Base-by-base conservation (phyloP, 2,797 vertebrate genomes). In the Trichosurus vulpecula region DNA sequence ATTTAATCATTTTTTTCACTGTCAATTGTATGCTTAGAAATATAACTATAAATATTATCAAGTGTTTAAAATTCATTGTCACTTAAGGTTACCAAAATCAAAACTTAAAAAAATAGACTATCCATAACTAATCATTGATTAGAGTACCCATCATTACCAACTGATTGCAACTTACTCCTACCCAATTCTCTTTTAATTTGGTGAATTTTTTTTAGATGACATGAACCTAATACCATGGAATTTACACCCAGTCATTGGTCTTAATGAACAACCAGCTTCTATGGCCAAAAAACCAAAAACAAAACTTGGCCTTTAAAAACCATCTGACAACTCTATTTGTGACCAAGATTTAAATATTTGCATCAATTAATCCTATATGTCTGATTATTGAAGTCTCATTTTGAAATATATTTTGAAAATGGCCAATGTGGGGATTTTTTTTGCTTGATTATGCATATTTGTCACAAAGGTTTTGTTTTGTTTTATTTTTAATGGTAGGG, bases 1-100 rank as follows among this genome's bases (percentile, higher is more conserved):
- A 95, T 87, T 54, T 95, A 94, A 87, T 52, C 66, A 54, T 30
- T 35, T 92, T 29, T 5, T 11, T 95, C 25, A 92, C 74, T 92
- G 93, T 94, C 74, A 93, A 92, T 93, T 94, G 92, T 95, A 90
- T 47, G 58, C 35, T 90, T 53, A 91, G 6, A 35, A 74, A 66
- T 91, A 89, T 1, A 51, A 51, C 41, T 51, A 87, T 27, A 51
- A 51, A 87, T 47, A 87, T 87, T 87, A 87, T 27, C 22, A 11
- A 51, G 22, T 81, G 3, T 47, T 81, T 81, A 47, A 81, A 81
- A 81, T 81, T 47, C 22, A 81, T 81, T 22, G 19, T 22, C n/a
- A 47, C 22, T 81, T 47, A 81, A 81, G 9, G 22, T 27, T 51
- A 1, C 41, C 74, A 87, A 51, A 87, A 51, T 51, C 41, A 87